Evolutionary conservation across 2,888 invertebrate species (phyloP).

Genomic region (Erebia ligea): DNA sequence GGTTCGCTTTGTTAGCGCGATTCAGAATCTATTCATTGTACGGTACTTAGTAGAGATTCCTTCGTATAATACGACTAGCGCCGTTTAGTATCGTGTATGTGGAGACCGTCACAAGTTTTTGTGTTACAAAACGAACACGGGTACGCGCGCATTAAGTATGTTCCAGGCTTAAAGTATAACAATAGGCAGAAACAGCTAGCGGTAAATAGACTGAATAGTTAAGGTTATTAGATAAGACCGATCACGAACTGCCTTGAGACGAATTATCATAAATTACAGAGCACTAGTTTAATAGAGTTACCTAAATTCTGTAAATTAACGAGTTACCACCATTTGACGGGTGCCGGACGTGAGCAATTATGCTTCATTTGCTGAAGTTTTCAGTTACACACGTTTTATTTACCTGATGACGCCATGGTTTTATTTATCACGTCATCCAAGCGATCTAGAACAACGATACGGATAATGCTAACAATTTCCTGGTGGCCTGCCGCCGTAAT

Average conservation of each 20-base stretch:
- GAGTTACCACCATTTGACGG: conserved; percentile 16
- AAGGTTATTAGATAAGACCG: conserved; percentile 16
- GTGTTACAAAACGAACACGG: no score
- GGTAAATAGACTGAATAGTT: background rate
- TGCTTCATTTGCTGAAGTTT: conserved; percentile 30
- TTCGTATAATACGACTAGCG: no score
- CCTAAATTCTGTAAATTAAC: conserved; percentile 19
- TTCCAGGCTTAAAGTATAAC: background rate
- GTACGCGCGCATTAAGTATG: no score
- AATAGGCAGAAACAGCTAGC: background rate
- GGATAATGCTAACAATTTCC: no score
- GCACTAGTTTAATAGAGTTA: background rate
- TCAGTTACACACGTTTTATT: conserved; percentile 30
- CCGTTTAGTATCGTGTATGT: no score
- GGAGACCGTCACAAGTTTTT: no score
- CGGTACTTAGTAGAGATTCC: no score
- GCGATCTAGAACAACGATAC: background rate
- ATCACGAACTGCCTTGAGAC: conserved; percentile 12
- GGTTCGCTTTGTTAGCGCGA: no score
- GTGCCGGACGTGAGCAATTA: conserved; percentile 37
- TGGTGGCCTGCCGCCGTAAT: no score
- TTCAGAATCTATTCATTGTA: no score
- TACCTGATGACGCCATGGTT: conserved; percentile 34
- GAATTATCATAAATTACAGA: conserved; percentile 1
- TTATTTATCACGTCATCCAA: conserved; percentile 13